A percentile compares a stretch with the other conserved stretches of the same genome.
These are phyloP conservation scores for Salpingus planirostris DNA, from an alignment of 2,888 invertebrate species.

Conservation along the genomic window DNA sequence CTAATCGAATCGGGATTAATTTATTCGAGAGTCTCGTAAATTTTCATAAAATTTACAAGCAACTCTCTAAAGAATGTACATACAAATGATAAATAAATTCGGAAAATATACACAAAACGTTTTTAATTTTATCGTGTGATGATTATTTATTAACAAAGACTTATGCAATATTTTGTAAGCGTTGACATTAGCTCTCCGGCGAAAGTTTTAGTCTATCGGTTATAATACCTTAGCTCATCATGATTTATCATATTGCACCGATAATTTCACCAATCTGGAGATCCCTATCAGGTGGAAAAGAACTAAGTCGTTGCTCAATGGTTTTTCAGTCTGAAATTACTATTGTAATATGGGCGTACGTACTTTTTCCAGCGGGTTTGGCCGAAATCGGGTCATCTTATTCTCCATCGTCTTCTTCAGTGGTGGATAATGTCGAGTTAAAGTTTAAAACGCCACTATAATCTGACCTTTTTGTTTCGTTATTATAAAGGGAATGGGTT, in stretches of 20 bases:
- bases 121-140: slow-evolving; percentile 3
- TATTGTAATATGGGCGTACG: too few relatives aligned
- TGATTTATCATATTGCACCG: slow-evolving; percentile 8
- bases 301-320: too few relatives aligned
- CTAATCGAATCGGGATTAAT: slow-evolving; percentile 1
- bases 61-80: slow-evolving; percentile 9
- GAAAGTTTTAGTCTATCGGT: slow-evolving; percentile 9
- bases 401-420: too few relatives aligned
- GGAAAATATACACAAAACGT: not conserved
- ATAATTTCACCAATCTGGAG: slow-evolving; percentile 5
- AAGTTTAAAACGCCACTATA: too few relatives aligned
- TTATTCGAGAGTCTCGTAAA: slow-evolving; percentile 1
- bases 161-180: slow-evolving; percentile 5
- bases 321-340: too few relatives aligned
- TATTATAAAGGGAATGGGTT: too few relatives aligned
- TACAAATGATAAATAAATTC: slow-evolving; percentile 5
- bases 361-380: too few relatives aligned
- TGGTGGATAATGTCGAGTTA: too few relatives aligned
- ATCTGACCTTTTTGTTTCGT: too few relatives aligned
- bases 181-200: slow-evolving; percentile 7
- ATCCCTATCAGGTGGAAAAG: too few relatives aligned
- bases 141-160: slow-evolving; percentile 3
- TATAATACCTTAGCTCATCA: too few relatives aligned
- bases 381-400: too few relatives aligned
- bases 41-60: slow-evolving; percentile 8